A percentile compares a stretch with the other conserved stretches of the same genome.
Conservation (phyloP, 2,113 vertebrate genomes). For the Mugil cephalus region DNA sequence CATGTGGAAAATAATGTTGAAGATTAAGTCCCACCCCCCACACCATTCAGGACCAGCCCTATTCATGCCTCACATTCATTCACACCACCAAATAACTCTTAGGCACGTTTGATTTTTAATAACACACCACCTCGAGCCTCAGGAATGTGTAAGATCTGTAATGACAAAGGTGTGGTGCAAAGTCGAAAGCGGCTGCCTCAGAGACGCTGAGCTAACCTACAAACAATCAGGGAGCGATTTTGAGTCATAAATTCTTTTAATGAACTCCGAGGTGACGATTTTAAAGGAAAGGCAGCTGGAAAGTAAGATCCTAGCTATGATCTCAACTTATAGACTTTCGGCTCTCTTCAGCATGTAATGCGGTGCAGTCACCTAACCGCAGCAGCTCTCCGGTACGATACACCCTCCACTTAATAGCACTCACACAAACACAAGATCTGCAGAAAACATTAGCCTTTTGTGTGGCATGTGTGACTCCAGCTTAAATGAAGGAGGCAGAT, state of each 20-base stretch:
- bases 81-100: conserved; percentile 55
- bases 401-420: conserved; percentile 59
- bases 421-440: conserved; percentile 47
- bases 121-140: conserved; percentile 64
- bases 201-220: conserved; percentile 14
- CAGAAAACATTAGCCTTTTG: conserved; percentile 61
- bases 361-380: conserved; percentile 47
- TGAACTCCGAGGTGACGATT: conserved; percentile 50
- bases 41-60: conserved; percentile 10
- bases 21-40: conserved; percentile 9
- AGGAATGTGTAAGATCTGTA: conserved; percentile 73
- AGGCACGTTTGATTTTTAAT: conserved; percentile 72
- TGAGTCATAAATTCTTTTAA: conserved; percentile 49
- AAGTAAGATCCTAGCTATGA: conserved; percentile 45
- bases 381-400: conserved; percentile 38
- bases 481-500: conserved; percentile 44
- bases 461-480: not conserved
- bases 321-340: conserved; percentile 43
- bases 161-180: conserved; percentile 57
- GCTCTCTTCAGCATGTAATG: conserved; percentile 42
- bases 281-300: conserved; percentile 55
- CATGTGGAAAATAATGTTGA: conserved; percentile 42
- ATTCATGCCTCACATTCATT: conserved; percentile 56
- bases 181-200: conserved; percentile 19
- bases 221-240: conserved; percentile 15